Base-by-base conservation (phyloP, 2,113 vertebrate species). In the Nasalis larvatus region DNA sequence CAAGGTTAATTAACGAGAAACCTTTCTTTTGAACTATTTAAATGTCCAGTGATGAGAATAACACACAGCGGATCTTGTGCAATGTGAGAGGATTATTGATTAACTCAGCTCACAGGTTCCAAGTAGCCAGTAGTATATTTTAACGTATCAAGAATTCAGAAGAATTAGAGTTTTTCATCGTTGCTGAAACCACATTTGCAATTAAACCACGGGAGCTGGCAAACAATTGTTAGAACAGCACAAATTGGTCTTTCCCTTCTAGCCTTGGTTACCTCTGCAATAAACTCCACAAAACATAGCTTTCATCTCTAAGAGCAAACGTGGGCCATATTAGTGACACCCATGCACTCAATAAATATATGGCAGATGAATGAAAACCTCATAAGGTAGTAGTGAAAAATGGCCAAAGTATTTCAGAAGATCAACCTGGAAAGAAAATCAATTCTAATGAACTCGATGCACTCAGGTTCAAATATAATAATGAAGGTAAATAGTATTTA, bases 371-470 rank as follows among this genome's bases (percentile, higher is more conserved):
- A 95, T 76, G 80, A 87, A 77, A 69, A 90, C 71, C 94, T 91
- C 87, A 87, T 35, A 90, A 94, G 85, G 83, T 40, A 30, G 66
- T 68, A 56, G 73, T 68, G 81, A 54, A 86, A 96, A 97, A 82
- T 76, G 76, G 78, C 71, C 35, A 21, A 90, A 85, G 71, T 95
- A 89, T 97, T 96, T 96, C 81, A 88, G 97, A 96, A 98, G 95
- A 92, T 92, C 87, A 90, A 27, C 69, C 54, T 96, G 81, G 81
- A 98, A 97, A 81, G 93, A 97, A 96, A 97, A 98, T 97, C 98
- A 96, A 94, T 98, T 93, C 92, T 95, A 98, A 97, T 97, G 96
- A 97, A 93, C 71, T 92, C 13, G 7, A 90, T 54, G 91, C 82
- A 95, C 86, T 95, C 1, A 8, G 95, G 89, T 83, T 95, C 94